Base-by-base conservation (phyloP, 2,888 invertebrate species). In the Hoplodrina blanda region DNA sequence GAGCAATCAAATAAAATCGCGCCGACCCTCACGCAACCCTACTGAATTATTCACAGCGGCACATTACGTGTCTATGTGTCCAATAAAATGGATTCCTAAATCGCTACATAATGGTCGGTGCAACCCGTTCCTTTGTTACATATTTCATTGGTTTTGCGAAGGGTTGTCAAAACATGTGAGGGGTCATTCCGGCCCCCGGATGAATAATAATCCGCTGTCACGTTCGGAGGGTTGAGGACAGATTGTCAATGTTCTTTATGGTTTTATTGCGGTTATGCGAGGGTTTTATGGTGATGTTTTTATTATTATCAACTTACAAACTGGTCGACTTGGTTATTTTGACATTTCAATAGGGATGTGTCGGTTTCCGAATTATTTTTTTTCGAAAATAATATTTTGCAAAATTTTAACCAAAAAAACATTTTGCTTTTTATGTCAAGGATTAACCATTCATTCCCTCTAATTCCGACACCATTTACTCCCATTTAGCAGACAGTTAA, bases 51-150 rank as follows among this genome's bases (percentile, higher is more conserved):
- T 92, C 91, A 92, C 75, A 80, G 76, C 85, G 79, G 83, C 83
- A 86, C 88, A 88, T 89, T 86, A 86, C 85, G 82, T 81, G 81
- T 84, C 80, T 83, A 83, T 85, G 82, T 85, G 85, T 85, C 91
- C 91, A 92, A 93, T 93, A 91, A 90, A 90, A 89, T 86, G 86
- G 78, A 84, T 86, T 84, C 86, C 86, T 86, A 89, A 91, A 91
- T 91, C 88, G 88, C 87, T 85, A 86, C 86, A 88, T 91, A 90
- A 89, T 91, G 85, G 87, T 66, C 74, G 82, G 84, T 82, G 76
- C 85, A 91, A 92, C 93, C 89, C 89, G 93, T 91, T 92, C 82
- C 88, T 94, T 94, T 94, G 94, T 93, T 93, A 89, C 89, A 93
- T 93, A 92, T 94, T 93, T 91, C 92, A 94, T 92, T 91, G 92